Evolutionary conservation across 2,113 vertebrate species (phyloP).

Genomic region (Aldabrachelys gigantea): DNA sequence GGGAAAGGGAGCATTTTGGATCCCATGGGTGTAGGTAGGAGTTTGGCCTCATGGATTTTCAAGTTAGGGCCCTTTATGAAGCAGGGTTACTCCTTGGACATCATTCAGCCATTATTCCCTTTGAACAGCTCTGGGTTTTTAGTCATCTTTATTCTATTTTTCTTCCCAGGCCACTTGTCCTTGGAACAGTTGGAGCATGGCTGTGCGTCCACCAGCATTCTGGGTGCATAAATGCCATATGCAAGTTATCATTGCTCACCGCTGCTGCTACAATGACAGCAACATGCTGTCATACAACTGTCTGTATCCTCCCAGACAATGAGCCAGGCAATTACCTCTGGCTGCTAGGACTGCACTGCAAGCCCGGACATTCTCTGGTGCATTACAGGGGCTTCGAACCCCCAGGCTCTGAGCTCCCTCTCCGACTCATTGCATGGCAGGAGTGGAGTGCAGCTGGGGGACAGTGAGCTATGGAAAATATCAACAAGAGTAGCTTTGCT

Average conservation of each 20-base stretch:
- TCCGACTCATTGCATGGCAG: not conserved
- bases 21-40: not conserved
- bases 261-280: not conserved
- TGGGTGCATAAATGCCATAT: not conserved
- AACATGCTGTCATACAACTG: not conserved
- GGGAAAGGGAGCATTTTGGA: not conserved
- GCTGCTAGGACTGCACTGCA: not conserved
- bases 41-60: not conserved
- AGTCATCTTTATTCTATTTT: not conserved
- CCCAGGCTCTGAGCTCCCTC: not conserved
- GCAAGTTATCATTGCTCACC: not conserved
- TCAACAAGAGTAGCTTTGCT: not conserved
- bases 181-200: not conserved
- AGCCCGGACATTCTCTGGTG: accelerated
- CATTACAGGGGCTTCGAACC: not conserved
- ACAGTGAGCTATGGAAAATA: not conserved
- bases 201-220: not conserved
- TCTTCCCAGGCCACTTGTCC: not conserved
- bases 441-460: accelerated
- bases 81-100: no score
- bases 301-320: not conserved
- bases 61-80: not conserved
- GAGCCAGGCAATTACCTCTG: not conserved
- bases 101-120: not conserved
- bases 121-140: not conserved